These are phyloP conservation scores for Teleogryllus oceanicus DNA, from an alignment of 2,888 invertebrate genomes.

Conservation along the genomic window DNA sequence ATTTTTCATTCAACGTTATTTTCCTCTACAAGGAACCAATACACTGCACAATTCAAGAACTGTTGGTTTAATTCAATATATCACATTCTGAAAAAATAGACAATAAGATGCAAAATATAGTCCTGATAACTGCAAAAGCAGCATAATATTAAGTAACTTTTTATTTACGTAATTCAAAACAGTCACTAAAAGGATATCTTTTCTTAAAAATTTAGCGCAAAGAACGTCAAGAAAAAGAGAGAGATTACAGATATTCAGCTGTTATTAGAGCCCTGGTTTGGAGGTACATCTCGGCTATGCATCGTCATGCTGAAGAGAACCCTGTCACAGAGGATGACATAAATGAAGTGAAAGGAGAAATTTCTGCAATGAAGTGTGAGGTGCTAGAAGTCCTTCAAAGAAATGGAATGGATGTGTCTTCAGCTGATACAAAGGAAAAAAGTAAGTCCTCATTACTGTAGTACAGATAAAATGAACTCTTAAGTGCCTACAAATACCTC, in stretches of 20 bases:
- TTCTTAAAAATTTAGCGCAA: conserved; percentile 45
- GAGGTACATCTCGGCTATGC: conserved; percentile 86
- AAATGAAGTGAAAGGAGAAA: conserved; percentile 91
- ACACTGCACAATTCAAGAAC: no score
- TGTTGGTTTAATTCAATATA: no score
- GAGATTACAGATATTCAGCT: conserved; percentile 67
- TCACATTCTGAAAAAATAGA: no score
- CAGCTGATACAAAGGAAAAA: conserved; percentile 69
- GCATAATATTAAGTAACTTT: not conserved
- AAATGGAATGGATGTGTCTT: conserved; percentile 82
- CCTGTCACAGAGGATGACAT: conserved; percentile 90
- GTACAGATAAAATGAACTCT: not conserved
- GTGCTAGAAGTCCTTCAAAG: conserved; percentile 81
- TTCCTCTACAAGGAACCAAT: no score
- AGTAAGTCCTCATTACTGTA: conserved; percentile 52
- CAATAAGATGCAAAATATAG: no score
- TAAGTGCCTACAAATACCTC: no score
- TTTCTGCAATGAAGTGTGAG: conserved; percentile 88
- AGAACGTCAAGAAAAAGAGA: conserved; percentile 62
- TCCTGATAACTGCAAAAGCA: not conserved
- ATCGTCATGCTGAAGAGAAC: conserved; percentile 76
- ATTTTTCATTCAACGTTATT: no score
- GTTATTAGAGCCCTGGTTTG: conserved; percentile 90
- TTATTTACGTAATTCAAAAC: no score
- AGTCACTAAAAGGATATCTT: conserved; percentile 26